Percentiles rank a stretch among this genome's conserved stretches.
Evolutionary conservation across 1,140 invertebrate genomes (phyloP).

Genomic region (Camponotus pennsylvanicus): DNA sequence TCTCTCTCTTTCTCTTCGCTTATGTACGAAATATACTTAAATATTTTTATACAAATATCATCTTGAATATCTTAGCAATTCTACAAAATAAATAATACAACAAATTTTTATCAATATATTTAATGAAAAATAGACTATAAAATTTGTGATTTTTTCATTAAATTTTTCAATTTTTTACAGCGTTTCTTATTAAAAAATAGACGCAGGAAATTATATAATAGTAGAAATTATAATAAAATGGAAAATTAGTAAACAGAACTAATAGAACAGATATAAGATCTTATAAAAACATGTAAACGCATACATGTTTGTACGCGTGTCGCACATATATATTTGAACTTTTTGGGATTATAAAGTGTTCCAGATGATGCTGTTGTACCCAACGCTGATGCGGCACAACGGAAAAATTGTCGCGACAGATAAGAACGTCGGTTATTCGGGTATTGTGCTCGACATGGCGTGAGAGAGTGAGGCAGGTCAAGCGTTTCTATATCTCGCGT

Average conservation of each 20-base stretch:
- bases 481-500: slow-evolving; percentile 66
- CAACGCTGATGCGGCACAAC: not conserved
- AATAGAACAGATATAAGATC: not conserved
- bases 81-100: not conserved
- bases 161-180: not conserved
- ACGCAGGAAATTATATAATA: not conserved
- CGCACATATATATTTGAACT: slow-evolving; percentile 4
- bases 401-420: slow-evolving; percentile 69
- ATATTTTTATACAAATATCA: slow-evolving; percentile 8
- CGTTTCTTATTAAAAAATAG: not conserved
- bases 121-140: not conserved
- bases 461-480: slow-evolving; percentile 72
- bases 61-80: not conserved
- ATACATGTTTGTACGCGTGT: not conserved
- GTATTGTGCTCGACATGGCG: slow-evolving; percentile 65
- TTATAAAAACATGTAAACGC: slow-evolving; percentile 1
- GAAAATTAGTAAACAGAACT: not conserved
- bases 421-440: slow-evolving; percentile 70
- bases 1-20: not conserved
- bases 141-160: not conserved
- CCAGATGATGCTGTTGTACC: slow-evolving; percentile 46
- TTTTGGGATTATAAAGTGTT: slow-evolving; percentile 25
- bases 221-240: not conserved
- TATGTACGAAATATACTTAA: not conserved
- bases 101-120: not conserved